A percentile compares a stretch with the other conserved stretches of the same genome.
Conservation (phyloP, 2,797 vertebrate genomes). For the Enteromius afrohamiltoni region DNA sequence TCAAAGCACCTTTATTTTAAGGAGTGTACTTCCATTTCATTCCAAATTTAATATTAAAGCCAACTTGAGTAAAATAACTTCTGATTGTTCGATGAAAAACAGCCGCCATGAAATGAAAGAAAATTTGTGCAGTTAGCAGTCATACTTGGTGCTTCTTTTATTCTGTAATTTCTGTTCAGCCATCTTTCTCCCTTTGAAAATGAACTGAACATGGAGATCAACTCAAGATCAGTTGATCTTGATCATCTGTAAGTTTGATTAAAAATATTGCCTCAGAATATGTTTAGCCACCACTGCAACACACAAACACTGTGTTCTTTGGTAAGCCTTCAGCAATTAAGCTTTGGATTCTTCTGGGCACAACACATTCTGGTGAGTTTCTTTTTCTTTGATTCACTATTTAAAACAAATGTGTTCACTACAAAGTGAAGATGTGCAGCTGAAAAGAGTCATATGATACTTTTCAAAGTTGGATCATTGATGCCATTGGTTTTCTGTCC, state of each 20-base stretch:
- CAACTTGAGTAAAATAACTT: conserved; percentile 1
- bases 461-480: conserved; percentile 17
- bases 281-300: background rate
- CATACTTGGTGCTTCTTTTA: background rate
- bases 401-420: conserved; percentile 23
- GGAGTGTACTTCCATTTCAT: background rate
- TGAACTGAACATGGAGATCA: background rate
- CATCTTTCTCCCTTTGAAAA: background rate
- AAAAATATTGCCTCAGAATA: background rate
- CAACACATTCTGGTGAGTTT: background rate
- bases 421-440: background rate
- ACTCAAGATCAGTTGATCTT: background rate
- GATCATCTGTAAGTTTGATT: background rate
- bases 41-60: background rate
- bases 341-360: background rate
- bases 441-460: conserved; percentile 24
- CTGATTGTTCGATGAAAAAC: background rate
- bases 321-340: background rate
- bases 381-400: background rate
- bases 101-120: background rate
- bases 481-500: conserved; percentile 15
- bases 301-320: background rate
- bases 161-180: background rate
- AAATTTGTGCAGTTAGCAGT: background rate
- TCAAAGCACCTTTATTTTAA: no score